These are phyloP conservation scores for Nephrotoma guestfalica DNA, from an alignment of 2,888 invertebrate genomes.

Conservation along the genomic window DNA sequence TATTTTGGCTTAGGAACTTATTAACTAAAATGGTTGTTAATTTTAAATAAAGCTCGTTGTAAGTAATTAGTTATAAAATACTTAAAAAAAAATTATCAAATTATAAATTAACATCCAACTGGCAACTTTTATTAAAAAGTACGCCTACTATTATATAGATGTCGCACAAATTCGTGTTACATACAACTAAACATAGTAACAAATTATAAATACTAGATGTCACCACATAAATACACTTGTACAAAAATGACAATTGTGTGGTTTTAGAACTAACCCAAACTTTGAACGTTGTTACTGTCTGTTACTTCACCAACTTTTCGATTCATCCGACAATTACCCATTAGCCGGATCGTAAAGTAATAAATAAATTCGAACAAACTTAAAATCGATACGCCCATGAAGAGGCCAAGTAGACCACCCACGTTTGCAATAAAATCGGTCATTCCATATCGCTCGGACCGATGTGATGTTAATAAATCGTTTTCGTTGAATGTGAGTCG, in stretches of 20 bases:
- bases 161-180: no score
- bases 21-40: no score
- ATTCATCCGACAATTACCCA: neutral
- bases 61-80: no score
- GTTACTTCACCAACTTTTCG: neutral
- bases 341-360: conserved; percentile 16
- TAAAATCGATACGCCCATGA: conserved; percentile 15
- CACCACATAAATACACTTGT: no score
- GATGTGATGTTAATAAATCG: conserved; percentile 42
- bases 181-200: no score
- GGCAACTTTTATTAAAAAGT: no score
- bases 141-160: no score
- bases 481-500: conserved; percentile 48
- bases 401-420: conserved; percentile 39
- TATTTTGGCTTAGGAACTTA: no score
- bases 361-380: conserved; percentile 32
- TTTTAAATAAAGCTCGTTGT: no score
- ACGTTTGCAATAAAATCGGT: conserved; percentile 47
- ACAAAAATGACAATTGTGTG: neutral
- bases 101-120: no score
- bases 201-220: no score
- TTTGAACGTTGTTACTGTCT: neutral
- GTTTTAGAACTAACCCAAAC: neutral
- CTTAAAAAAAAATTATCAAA: no score
- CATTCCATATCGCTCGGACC: conserved; percentile 43